These are phyloP conservation scores for Drosophila navojoa DNA, from an alignment of 1,140 invertebrate genomes.

Conservation along the genomic window DNA sequence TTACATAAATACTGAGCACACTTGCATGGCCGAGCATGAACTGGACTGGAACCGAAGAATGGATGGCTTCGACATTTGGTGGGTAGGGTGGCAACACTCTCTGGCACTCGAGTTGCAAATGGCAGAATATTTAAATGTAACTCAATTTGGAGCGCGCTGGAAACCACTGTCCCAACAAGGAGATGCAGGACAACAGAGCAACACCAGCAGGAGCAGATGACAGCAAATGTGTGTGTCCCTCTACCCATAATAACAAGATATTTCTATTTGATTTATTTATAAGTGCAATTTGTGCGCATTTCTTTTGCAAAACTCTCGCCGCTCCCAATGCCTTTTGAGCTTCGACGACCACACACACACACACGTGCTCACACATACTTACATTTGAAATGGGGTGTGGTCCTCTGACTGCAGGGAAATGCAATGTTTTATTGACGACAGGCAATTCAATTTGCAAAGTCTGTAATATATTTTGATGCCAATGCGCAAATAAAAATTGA, in stretches of 20 bases:
- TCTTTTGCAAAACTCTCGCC: slow-evolving; percentile 60
- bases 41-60: neutral
- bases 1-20: slow-evolving; percentile 21
- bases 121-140: slow-evolving; percentile 75
- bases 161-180: slow-evolving; percentile 34
- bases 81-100: slow-evolving; percentile 3
- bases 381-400: slow-evolving; percentile 5
- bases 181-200: slow-evolving; percentile 11
- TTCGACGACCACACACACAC: slow-evolving; percentile 26
- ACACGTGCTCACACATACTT: neutral
- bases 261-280: slow-evolving; percentile 80
- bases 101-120: slow-evolving; percentile 44
- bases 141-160: slow-evolving; percentile 63
- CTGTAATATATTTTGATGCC: slow-evolving; percentile 32
- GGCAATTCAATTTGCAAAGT: slow-evolving; percentile 45
- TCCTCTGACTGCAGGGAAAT: slow-evolving; percentile 20
- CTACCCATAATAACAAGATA: slow-evolving; percentile 59
- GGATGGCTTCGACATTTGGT: neutral
- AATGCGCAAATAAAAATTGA: slow-evolving; percentile 25
- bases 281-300: slow-evolving; percentile 79
- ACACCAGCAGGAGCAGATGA: neutral
- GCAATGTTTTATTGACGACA: slow-evolving; percentile 50
- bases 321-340: slow-evolving; percentile 40
- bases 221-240: slow-evolving; percentile 26
- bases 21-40: slow-evolving; percentile 29